phyloP scores from a whole-genome alignment of 2,888 invertebrate genomes.

The Ametastegia equiseti region DNA sequence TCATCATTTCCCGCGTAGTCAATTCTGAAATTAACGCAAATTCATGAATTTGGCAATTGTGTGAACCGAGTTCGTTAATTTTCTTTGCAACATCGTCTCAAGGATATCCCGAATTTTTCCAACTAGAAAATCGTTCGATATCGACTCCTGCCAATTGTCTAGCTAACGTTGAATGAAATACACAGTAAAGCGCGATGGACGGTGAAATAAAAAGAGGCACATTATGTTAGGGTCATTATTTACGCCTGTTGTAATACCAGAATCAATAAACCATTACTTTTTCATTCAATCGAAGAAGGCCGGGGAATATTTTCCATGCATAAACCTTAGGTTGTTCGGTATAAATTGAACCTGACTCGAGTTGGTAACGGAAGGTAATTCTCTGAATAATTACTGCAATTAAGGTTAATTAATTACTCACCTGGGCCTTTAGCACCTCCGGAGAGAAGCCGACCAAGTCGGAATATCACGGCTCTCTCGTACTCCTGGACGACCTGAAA shows the following conservation, averaged over 20 bases:
- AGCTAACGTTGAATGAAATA: not conserved
- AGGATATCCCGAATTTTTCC: not conserved
- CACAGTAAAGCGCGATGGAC: no score
- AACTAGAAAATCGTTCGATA: not conserved
- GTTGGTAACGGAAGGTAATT: not conserved
- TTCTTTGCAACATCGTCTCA: not conserved
- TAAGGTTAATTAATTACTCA: slow-evolving; percentile 73
- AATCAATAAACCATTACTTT: not conserved
- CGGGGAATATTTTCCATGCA: not conserved
- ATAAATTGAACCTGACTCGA: no score
- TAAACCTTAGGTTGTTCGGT: not conserved
- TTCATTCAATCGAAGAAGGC: not conserved
- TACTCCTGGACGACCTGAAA: slow-evolving; percentile 95
- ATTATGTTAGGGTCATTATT: not conserved
- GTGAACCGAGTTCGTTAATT: not conserved
- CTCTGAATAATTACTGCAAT: slow-evolving; percentile 4
- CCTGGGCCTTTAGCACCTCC: slow-evolving; percentile 97
- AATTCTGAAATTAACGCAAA: not conserved
- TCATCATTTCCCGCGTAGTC: not conserved
- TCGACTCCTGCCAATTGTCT: not conserved
- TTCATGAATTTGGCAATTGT: not conserved
- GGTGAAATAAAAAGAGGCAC: not conserved
- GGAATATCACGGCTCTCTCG: slow-evolving; percentile 96
- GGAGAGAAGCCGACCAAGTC: slow-evolving; percentile 90
- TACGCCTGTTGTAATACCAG: not conserved